Evolutionary conservation across 2,888 invertebrate genomes (phyloP).

Genomic region (Troilus luridus): DNA sequence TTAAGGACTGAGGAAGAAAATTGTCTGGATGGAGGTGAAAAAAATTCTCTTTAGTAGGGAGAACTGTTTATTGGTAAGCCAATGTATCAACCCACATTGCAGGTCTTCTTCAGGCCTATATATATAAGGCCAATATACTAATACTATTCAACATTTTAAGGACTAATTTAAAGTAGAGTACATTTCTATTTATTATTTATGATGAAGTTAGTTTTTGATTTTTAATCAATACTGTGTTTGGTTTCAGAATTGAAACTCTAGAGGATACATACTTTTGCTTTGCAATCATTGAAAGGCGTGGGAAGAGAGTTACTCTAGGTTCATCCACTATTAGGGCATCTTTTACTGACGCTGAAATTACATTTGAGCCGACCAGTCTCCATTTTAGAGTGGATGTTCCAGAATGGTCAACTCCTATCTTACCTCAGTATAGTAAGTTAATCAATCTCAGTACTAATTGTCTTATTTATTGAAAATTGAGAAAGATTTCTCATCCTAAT

Average conservation of each 20-base stretch:
- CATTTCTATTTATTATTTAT: too few relatives aligned
- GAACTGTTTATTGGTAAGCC: too few relatives aligned
- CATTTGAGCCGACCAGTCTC: slow-evolving; percentile 17
- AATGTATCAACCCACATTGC: too few relatives aligned
- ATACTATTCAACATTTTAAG: too few relatives aligned
- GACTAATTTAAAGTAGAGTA: too few relatives aligned
- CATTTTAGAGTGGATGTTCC: slow-evolving; percentile 43
- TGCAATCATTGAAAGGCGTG: slow-evolving; percentile 48
- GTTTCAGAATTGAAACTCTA: slow-evolving; percentile 47
- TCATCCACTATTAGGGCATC: slow-evolving; percentile 43
- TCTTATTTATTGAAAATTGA: not conserved
- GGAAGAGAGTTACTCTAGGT: slow-evolving; percentile 29
- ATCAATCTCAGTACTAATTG: not conserved
- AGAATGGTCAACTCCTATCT: not conserved
- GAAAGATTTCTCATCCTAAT: not conserved
- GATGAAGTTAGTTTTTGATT: not conserved
- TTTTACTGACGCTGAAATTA: slow-evolving; percentile 52
- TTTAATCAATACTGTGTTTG: not conserved
- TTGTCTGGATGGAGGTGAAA: too few relatives aligned
- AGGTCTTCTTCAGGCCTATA: too few relatives aligned
- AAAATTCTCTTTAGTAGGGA: too few relatives aligned
- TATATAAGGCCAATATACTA: too few relatives aligned
- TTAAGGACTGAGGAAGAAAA: too few relatives aligned
- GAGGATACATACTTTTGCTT: slow-evolving; percentile 57
- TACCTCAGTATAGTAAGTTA: slow-evolving; percentile 20